Evolutionary conservation across 1,140 invertebrate genomes (phyloP), one percentile per base, ranked within the genome.

Genomic region (Caenorhabditis tropicalis): DNA sequence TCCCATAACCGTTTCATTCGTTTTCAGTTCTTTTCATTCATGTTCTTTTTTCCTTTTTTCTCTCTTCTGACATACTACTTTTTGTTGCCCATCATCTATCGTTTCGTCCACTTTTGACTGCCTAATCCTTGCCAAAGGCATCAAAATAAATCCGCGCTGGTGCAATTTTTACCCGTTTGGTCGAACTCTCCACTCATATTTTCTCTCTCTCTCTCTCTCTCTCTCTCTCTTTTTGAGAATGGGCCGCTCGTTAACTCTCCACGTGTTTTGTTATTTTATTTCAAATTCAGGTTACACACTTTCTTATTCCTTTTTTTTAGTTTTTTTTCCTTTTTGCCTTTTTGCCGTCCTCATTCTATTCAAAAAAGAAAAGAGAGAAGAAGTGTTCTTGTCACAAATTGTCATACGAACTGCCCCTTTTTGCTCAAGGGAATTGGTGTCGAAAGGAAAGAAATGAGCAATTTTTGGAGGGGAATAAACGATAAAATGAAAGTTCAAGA

Each of bases 321-420:
- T 43, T 43, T 43, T 12, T 43, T 58, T 29, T 6, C 10, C 27
- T 82, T n/a, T 29, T 60, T 60, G 16, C 5, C 16, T 27, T 46
- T 46, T 60, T n/a, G n/a, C n/a, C n/a, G n/a, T n/a, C n/a, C n/a
- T n/a, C n/a, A n/a, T n/a, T n/a, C n/a, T 1, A 36, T 2, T 6
- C 1, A 21, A 36, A 65, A 19, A 5, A 31, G 43, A 74, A 43
- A 24, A 33, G 12, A 43, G 33, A 43, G 43, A 39, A 24, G 19
- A 29, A 74, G 65, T 74, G 65, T 74, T 74, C 65, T 74, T 39
- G 33, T 74, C 65, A 74, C 65, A 74, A 74, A 74, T 74, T 74
- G 65, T 74, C 65, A 74, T 43, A 43, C 65, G 65, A 74, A 74
- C 65, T 74, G 65, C 58, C 10, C 36, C 21, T 15, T 36, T 43